Evolutionary conservation across 2,797 vertebrate species (phyloP).

Genomic region (Coranthus polyacanthus): DNA sequence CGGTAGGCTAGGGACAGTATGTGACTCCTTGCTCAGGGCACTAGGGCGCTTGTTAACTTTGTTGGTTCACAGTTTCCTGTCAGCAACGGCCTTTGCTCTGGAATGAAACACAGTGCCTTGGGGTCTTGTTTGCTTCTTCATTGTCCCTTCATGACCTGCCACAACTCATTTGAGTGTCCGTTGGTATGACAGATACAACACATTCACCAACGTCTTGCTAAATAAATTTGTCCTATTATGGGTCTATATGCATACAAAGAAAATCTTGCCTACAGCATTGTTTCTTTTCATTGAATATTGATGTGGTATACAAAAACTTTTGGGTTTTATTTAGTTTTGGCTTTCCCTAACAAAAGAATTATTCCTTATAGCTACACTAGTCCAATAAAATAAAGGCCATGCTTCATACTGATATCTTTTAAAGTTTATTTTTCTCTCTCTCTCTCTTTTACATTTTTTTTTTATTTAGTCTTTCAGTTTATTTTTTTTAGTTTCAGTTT

Average conservation of each 20-base stretch:
- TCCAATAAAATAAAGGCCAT: too few species aligned
- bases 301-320: too few species aligned
- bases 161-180: slow-evolving; percentile 48
- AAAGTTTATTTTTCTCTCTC: too few species aligned
- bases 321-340: too few species aligned
- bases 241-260: slow-evolving; percentile 11
- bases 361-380: too few species aligned
- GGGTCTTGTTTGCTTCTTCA: slow-evolving; percentile 47
- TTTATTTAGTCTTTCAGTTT: too few species aligned
- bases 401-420: too few species aligned
- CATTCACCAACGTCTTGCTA: slow-evolving; percentile 13
- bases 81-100: slow-evolving; percentile 57
- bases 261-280: neutral
- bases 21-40: slow-evolving; percentile 55
- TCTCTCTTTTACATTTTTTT: too few species aligned
- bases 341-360: too few species aligned
- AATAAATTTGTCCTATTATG: slow-evolving; percentile 18
- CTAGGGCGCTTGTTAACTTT: slow-evolving; percentile 43
- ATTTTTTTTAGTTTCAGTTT: too few species aligned
- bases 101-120: slow-evolving; percentile 53
- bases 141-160: slow-evolving; percentile 63
- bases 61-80: slow-evolving; percentile 52
- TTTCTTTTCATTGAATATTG: too few species aligned
- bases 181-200: slow-evolving; percentile 39
- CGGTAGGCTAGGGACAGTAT: slow-evolving; percentile 48